A percentile compares a stretch with the other conserved stretches of the same genome.
These are phyloP conservation scores for Atlantisia rogersi DNA, from an alignment of 2,113 vertebrate genomes.

Conservation along the genomic window DNA sequence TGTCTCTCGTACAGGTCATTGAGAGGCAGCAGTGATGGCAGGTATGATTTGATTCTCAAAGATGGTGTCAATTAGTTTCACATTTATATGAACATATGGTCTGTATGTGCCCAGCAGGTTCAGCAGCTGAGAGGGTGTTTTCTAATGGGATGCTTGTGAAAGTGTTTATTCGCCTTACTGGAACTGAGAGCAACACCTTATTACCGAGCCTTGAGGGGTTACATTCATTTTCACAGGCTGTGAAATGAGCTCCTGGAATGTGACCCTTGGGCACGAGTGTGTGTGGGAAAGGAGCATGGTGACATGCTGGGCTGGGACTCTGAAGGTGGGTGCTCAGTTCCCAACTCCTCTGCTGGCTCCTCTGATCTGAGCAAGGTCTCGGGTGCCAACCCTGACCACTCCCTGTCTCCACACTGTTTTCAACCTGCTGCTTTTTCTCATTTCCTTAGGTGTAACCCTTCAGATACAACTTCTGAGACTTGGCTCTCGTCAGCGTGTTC, in stretches of 20 bases:
- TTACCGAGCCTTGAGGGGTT: neutral
- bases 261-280: fast-evolving
- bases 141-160: fast-evolving
- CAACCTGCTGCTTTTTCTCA: neutral
- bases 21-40: neutral
- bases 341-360: neutral
- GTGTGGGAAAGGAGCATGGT: neutral
- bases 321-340: fast-evolving
- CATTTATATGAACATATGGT: neutral
- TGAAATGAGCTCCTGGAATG: neutral
- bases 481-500: neutral
- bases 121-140: neutral
- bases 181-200: neutral
- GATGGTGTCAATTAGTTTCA: neutral
- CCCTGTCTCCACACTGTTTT: neutral
- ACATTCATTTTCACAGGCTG: neutral
- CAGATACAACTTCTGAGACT: neutral
- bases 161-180: neutral
- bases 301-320: neutral
- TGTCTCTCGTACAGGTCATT: neutral
- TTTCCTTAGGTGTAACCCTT: neutral
- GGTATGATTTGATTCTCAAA: neutral
- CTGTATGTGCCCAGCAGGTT: neutral
- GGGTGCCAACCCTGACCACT: neutral
- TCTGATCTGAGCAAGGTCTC: neutral